These are phyloP conservation scores for Elephantulus edwardii DNA, from an alignment of 2,113 vertebrate species.

Conservation along the genomic window DNA sequence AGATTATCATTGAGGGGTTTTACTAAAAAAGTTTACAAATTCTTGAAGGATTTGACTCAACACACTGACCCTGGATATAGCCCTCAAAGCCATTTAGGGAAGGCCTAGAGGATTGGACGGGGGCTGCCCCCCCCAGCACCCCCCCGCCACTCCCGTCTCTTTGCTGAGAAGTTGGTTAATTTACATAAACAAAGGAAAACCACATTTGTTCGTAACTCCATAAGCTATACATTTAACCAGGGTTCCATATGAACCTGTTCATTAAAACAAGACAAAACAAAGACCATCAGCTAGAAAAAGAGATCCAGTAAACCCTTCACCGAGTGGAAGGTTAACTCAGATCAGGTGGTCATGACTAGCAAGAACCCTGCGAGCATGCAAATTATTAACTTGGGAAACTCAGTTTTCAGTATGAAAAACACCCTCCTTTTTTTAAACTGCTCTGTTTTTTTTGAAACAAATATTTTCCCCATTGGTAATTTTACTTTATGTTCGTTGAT, in stretches of 20 bases:
- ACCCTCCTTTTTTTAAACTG: neutral
- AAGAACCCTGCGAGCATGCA: neutral
- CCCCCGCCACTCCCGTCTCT: too few species aligned
- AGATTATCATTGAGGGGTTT: constrained; percentile 2
- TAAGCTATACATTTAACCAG: constrained; percentile 39
- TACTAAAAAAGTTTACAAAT: constrained; percentile 47
- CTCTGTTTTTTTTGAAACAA: neutral
- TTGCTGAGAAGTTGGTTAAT: constrained; percentile 45
- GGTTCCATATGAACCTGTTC: constrained; percentile 4
- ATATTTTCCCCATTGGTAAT: neutral
- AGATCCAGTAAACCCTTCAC: neutral
- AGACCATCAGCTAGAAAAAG: neutral
- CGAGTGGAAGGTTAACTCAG: constrained; percentile 2
- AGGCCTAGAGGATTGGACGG: neutral
- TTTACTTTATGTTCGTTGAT: neutral
- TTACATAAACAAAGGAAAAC: constrained; percentile 51
- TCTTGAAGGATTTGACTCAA: constrained; percentile 43
- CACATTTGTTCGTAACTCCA: constrained; percentile 38
- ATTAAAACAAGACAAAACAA: constrained; percentile 56
- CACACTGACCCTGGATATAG: neutral
- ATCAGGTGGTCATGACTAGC: neutral
- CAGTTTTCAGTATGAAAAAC: constrained; percentile 10
- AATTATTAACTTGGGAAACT: constrained; percentile 32
- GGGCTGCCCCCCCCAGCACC: neutral
- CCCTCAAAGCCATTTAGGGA: constrained; percentile 44